Conservation (phyloP, 2,888 invertebrate genomes). For the Anoplius nigerrimus region DNA sequence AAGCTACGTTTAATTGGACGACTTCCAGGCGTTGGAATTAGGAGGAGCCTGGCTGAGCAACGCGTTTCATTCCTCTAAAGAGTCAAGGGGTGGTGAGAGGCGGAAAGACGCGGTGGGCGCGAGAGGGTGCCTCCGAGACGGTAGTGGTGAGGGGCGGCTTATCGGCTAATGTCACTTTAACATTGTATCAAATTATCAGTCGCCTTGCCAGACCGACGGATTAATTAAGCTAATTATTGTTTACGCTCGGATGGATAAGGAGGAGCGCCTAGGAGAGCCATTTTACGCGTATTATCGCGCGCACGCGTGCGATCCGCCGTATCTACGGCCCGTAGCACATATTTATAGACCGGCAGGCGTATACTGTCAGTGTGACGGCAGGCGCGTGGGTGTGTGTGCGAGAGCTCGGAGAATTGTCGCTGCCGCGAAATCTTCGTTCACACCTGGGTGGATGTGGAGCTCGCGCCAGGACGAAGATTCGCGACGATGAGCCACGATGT, state of each 20-base stretch:
- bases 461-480: background rate
- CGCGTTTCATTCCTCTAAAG: slow-evolving; percentile 35
- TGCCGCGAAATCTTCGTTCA: slow-evolving; percentile 25
- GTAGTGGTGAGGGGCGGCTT: slow-evolving; percentile 41
- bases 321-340: background rate
- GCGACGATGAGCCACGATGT: no score
- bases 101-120: background rate
- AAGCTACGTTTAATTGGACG: slow-evolving; percentile 64
- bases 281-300: slow-evolving; percentile 37
- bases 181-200: slow-evolving; percentile 60
- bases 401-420: background rate
- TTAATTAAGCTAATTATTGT: slow-evolving; percentile 68
- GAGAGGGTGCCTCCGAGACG: slow-evolving; percentile 16
- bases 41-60: slow-evolving; percentile 41
- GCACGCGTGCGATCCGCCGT: background rate
- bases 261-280: slow-evolving; percentile 20
- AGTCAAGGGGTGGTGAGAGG: slow-evolving; percentile 21
- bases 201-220: slow-evolving; percentile 56
- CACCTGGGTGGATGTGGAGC: slow-evolving; percentile 35
- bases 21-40: slow-evolving; percentile 57
- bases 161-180: slow-evolving; percentile 61
- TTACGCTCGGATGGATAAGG: slow-evolving; percentile 51
- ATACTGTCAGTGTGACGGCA: background rate
- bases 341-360: no score
- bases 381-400: background rate